Conservation (phyloP, 2,797 vertebrate genomes). For the Adelosebastes latens region DNA sequence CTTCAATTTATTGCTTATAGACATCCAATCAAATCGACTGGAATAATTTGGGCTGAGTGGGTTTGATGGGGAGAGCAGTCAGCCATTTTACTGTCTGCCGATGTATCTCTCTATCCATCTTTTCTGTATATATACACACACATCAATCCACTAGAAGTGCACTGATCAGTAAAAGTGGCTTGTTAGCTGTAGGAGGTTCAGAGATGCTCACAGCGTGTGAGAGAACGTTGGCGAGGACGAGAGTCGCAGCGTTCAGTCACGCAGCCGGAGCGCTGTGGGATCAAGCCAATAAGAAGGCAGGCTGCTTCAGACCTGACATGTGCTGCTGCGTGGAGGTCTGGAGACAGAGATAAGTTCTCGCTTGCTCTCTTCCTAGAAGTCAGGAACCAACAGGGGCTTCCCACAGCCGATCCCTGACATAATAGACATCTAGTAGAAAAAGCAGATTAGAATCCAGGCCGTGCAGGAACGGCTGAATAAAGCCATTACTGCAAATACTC, state of each 20-base stretch:
- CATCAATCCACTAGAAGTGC: conserved; percentile 18
- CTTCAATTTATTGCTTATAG: conserved; percentile 61
- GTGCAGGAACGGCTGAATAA: conserved; percentile 49
- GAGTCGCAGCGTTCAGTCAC: conserved; percentile 64
- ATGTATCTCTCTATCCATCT: conserved; percentile 23
- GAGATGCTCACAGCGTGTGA: conserved; percentile 31
- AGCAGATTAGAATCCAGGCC: conserved; percentile 57
- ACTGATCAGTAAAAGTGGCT: conserved; percentile 40
- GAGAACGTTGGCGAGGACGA: conserved; percentile 45
- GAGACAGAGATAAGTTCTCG: conserved; percentile 72
- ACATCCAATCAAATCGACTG: conserved; percentile 60
- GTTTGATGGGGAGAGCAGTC: conserved; percentile 35
- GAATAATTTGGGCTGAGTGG: conserved; percentile 50
- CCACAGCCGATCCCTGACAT: conserved; percentile 42
- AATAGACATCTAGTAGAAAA: conserved; percentile 50
- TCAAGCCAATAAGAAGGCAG: conserved; percentile 72
- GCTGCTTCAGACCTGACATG: conserved; percentile 70
- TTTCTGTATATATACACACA: neutral
- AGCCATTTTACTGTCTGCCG: conserved; percentile 11
- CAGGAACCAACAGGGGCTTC: conserved; percentile 54
- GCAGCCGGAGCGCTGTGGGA: conserved; percentile 60
- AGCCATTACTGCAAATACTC: conserved; percentile 50
- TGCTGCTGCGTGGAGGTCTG: conserved; percentile 69
- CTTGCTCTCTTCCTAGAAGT: conserved; percentile 49
- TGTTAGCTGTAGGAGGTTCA: conserved; percentile 46